Evolutionary conservation across 2,888 invertebrate genomes (phyloP), one percentile per base, ranked within the genome.

Genomic region (Noctuana brunneofusca): DNA sequence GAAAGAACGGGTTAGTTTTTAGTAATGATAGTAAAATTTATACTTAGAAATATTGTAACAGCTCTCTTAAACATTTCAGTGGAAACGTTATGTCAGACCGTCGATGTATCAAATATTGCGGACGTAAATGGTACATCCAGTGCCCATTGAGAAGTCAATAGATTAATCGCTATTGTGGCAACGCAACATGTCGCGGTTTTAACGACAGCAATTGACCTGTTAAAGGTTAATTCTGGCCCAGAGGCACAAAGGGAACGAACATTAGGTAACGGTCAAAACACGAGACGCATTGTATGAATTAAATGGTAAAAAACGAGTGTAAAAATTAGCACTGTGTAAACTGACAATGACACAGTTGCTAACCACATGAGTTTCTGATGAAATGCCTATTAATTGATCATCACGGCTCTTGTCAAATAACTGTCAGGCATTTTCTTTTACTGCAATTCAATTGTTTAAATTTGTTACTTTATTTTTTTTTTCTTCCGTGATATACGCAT

Each of bases 101-200:
- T 46, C 18, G 27, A 58, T 52, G 50, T 20, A 30, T 22, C 14
- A 35, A 57, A 11, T 5, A 9, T 27, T 32, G 46, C 32, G 18
- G 32, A 22, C 48, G 57, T 35, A 57, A 57, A 35, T 32, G 35
- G 41, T 12, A 48, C 57, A 57, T 57, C 57, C 22, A 35, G 48
- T n/a, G 30, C 18, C 27, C 41, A 27, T 48, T 57, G 32, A 57
- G 35, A 27, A 48, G 20, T 57, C 48, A 57, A 57, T 57, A 35
- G 57, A 57, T 48, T 57, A 48, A 57, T 57, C 48, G 27, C 48
- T 24, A 49, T 49, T 56, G 46, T 41, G 20, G 20, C 56, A 22
- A 32, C 20, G n/a, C 27, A 6, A 35, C 20, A 30, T 27, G 43
- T 32, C 18, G n/a, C 56, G 30, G 27, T 20, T 46, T 46, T 46